Evolutionary conservation across 2,888 invertebrate genomes (phyloP).

Genomic region (Oscheius onirici): DNA sequence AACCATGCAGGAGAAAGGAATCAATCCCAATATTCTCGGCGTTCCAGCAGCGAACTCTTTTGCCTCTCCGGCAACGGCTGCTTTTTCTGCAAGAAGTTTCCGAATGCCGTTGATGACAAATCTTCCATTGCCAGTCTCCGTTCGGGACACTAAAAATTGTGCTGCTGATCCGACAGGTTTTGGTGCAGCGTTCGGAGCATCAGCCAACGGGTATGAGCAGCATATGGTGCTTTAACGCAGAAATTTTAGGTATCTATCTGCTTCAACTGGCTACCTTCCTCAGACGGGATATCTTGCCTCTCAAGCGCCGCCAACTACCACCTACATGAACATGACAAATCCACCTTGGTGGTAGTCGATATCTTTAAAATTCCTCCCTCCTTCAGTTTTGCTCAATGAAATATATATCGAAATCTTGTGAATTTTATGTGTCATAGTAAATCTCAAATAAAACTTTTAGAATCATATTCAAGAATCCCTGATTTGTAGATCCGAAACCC

Average conservation of each 20-base stretch:
- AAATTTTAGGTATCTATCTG: conserved; percentile 41
- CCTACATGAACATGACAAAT: conserved; percentile 21
- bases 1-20: conserved; percentile 57
- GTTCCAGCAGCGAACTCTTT: conserved; percentile 23
- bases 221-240: too few species aligned
- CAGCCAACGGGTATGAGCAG: conserved; percentile 33
- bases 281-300: conserved; percentile 46
- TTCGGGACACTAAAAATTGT: conserved; percentile 43
- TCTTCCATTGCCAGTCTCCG: conserved; percentile 40
- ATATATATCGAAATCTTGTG: neutral
- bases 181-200: conserved; percentile 39
- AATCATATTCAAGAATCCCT: too few species aligned
- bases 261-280: conserved; percentile 49
- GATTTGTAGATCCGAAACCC: too few species aligned
- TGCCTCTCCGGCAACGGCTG: conserved; percentile 23
- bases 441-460: neutral
- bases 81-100: conserved; percentile 30
- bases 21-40: conserved; percentile 24
- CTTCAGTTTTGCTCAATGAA: conserved; percentile 25
- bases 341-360: conserved; percentile 11
- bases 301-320: conserved; percentile 35
- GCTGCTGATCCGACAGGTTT: conserved; percentile 33
- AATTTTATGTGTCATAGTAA: conserved; percentile 23
- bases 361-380: neutral
- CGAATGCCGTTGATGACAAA: conserved; percentile 43